A percentile compares a stretch with the other conserved stretches of the same genome.
Evolutionary conservation across 2,113 vertebrate genomes (phyloP).

Genomic region (Siphamia tubifer): DNA sequence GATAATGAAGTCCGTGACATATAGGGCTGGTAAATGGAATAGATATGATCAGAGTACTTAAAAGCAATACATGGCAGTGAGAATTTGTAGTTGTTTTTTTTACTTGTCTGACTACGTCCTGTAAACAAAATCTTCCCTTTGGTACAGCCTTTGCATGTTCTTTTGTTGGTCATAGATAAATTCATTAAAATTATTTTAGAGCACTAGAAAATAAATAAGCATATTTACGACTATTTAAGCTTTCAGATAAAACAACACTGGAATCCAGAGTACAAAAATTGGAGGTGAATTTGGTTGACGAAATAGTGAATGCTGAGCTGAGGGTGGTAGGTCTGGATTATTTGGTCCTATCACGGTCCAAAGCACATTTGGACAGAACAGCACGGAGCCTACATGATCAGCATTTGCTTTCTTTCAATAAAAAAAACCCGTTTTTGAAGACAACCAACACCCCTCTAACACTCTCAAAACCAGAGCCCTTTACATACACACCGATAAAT

Average conservation of each 20-base stretch:
- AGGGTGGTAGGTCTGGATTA: constrained; percentile 21
- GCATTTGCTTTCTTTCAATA: constrained; percentile 45
- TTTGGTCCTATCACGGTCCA: constrained; percentile 50
- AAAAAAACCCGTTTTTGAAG: constrained; percentile 36
- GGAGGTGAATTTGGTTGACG: constrained; percentile 53
- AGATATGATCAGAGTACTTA: not conserved
- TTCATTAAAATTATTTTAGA: constrained; percentile 35
- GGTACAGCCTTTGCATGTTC: constrained; percentile 23
- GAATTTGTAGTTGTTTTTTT: not conserved
- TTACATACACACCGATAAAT: constrained; percentile 50
- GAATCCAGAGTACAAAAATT: constrained; percentile 62
- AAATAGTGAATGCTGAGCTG: constrained; percentile 40
- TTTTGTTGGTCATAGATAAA: constrained; percentile 27
- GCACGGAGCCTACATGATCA: constrained; percentile 42
- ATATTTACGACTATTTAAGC: constrained; percentile 63
- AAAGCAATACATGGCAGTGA: constrained; percentile 38
- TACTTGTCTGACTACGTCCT: not conserved
- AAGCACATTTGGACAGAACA: constrained; percentile 47
- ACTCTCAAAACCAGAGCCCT: constrained; percentile 24
- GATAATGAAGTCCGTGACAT: constrained; percentile 11
- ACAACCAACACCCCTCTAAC: constrained; percentile 37
- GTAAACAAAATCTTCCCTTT: constrained; percentile 42
- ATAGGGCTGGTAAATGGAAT: not conserved
- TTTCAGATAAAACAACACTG: constrained; percentile 42
- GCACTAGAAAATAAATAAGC: constrained; percentile 58